Percentiles rank a stretch among this genome's conserved stretches.
These are phyloP conservation scores for Aphodius granarius DNA, from an alignment of 2,888 invertebrate genomes.

Conservation along the genomic window DNA sequence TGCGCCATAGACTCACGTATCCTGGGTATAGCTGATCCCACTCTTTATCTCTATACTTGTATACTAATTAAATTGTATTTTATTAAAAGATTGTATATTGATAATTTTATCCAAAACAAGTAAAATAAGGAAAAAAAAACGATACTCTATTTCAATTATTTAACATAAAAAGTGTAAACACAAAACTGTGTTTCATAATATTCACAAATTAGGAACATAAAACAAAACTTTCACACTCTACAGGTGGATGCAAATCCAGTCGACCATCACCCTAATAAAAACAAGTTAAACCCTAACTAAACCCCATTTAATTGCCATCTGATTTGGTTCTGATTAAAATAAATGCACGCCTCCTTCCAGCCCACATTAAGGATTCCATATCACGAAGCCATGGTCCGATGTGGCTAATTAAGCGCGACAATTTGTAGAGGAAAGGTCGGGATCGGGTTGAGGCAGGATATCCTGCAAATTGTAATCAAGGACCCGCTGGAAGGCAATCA, in stretches of 20 bases:
- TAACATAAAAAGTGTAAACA: too few relatives aligned
- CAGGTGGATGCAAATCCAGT: not conserved
- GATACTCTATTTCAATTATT: too few relatives aligned
- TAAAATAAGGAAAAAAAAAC: too few relatives aligned
- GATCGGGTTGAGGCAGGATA: not conserved
- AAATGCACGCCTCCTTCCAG: not conserved
- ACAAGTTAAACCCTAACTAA: not conserved
- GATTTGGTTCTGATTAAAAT: not conserved
- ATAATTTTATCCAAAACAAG: too few relatives aligned
- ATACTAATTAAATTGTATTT: too few relatives aligned
- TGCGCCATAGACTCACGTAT: too few relatives aligned
- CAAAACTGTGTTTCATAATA: too few relatives aligned
- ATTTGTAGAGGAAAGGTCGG: not conserved
- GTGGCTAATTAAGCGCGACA: not conserved
- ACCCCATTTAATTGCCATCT: not conserved
- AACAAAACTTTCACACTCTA: too few relatives aligned
- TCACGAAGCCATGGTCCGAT: not conserved
- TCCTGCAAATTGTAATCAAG: not conserved
- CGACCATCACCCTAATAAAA: not conserved
- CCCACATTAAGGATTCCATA: not conserved
- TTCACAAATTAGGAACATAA: too few relatives aligned
- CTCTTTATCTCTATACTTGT: too few relatives aligned
- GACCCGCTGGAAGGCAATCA: not conserved
- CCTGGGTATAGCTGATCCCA: too few relatives aligned
- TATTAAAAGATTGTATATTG: too few relatives aligned